Percentiles rank a stretch among this genome's conserved stretches.
These are phyloP conservation scores for Decapterus maruadsi DNA, from an alignment of 2,797 vertebrate species.

Conservation along the genomic window DNA sequence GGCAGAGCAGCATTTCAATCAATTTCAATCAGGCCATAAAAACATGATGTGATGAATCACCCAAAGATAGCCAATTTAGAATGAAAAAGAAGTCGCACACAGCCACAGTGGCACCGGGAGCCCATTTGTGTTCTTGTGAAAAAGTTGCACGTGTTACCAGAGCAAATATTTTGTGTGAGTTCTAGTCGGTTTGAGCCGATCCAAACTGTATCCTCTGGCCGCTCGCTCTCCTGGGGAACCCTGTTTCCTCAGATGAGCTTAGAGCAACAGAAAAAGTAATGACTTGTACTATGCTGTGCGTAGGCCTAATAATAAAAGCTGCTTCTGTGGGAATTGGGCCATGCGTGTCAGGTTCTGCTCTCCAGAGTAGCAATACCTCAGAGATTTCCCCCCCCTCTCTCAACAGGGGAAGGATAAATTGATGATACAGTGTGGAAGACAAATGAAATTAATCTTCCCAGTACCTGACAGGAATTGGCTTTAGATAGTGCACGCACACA, in stretches of 20 bases:
- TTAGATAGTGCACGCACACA: conserved; percentile 59
- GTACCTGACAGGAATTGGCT: conserved; percentile 82
- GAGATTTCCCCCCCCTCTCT: conserved; percentile 77
- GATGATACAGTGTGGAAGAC: conserved; percentile 87
- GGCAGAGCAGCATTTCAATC: conserved; percentile 62
- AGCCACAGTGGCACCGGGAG: neutral
- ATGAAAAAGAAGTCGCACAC: conserved; percentile 13
- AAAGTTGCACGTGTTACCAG: conserved; percentile 80
- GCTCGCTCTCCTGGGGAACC: conserved; percentile 80
- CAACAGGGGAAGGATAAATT: conserved; percentile 87
- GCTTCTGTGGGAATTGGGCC: conserved; percentile 88
- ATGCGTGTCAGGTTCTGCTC: conserved; percentile 85
- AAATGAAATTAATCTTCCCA: conserved; percentile 89
- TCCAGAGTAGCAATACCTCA: conserved; percentile 84
- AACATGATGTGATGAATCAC: conserved; percentile 51
- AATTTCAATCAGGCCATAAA: conserved; percentile 59
- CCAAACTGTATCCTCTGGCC: conserved; percentile 82
- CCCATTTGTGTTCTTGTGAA: conserved; percentile 48
- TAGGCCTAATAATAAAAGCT: conserved; percentile 89
- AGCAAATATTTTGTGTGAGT: conserved; percentile 84
- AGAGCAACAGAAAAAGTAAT: conserved; percentile 88
- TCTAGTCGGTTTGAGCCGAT: conserved; percentile 81
- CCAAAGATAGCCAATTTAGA: conserved; percentile 25
- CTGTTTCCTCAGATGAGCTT: conserved; percentile 86
- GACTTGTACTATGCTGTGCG: conserved; percentile 85